Percentiles rank a stretch among this genome's conserved stretches.
These are phyloP conservation scores for Porites lutea DNA, from an alignment of 64 coral and sea anemone genomes.

Conservation along the genomic window DNA sequence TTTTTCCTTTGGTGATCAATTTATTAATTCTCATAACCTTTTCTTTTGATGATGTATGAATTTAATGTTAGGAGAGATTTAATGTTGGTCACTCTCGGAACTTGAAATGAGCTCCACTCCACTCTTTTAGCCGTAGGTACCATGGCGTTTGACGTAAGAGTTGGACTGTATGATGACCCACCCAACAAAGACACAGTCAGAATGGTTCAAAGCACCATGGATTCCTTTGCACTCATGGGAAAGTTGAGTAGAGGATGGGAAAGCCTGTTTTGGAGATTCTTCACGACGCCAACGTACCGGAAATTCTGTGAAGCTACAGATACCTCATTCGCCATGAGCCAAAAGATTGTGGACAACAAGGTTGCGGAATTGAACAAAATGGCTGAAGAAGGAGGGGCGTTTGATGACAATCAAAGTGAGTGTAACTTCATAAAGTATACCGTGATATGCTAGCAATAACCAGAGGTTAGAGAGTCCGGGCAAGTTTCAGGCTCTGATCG, in stretches of 20 bases:
- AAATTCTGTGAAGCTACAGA: constrained; percentile 40
- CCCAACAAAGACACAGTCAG: constrained; percentile 45
- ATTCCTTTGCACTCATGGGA: constrained; percentile 16
- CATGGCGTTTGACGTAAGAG: constrained; percentile 45
- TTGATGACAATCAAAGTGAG: constrained; percentile 43
- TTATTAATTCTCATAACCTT: too few species aligned
- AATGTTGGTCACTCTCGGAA: too few species aligned
- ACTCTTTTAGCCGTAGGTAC: constrained; percentile 52
- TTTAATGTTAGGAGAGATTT: too few species aligned
- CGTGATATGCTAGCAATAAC: too few species aligned
- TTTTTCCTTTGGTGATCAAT: too few species aligned
- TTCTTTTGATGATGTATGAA: too few species aligned
- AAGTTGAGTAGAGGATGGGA: background rate
- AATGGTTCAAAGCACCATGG: constrained; percentile 24
- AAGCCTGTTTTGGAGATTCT: constrained; percentile 11
- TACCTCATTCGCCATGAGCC: background rate
- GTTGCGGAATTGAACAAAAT: constrained; percentile 44
- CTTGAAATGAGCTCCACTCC: too few species aligned
- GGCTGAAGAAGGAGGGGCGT: background rate
- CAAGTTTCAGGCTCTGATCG: too few species aligned
- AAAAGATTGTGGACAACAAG: constrained; percentile 44
- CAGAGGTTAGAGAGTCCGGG: too few species aligned
- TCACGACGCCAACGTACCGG: constrained; percentile 28
- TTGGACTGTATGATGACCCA: constrained; percentile 64
- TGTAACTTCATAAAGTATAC: too few species aligned